phyloP scores from a whole-genome alignment of 2,113 vertebrate species.

The Aplodontia rufa region DNA sequence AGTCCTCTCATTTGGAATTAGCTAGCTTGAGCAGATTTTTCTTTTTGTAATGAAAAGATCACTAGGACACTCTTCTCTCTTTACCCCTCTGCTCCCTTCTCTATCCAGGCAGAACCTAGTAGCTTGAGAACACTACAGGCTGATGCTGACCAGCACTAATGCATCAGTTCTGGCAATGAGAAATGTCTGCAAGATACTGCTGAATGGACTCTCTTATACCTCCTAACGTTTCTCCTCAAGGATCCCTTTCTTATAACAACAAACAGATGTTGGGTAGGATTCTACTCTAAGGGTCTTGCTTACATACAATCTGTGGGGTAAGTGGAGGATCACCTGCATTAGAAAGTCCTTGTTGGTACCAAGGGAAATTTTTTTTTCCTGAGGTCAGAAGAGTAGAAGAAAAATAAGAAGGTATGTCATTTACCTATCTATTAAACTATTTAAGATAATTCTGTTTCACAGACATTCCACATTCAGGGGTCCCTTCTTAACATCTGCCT shows the following conservation, averaged over 20 bases:
- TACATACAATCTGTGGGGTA: no score
- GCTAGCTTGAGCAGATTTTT: neutral
- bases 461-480: neutral
- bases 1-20: neutral
- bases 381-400: neutral
- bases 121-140: neutral
- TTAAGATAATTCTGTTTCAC: neutral
- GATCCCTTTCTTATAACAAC: neutral
- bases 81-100: neutral
- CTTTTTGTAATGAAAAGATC: neutral
- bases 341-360: neutral
- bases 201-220: neutral
- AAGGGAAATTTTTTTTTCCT: neutral
- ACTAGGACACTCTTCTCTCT: neutral
- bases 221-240: neutral
- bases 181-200: neutral
- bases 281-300: neutral
- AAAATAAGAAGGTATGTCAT: neutral
- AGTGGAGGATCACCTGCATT: neutral
- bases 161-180: neutral
- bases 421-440: neutral
- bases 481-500: neutral
- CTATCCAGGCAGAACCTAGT: neutral
- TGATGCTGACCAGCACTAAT: neutral
- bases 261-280: neutral